Percentiles rank a stretch among this genome's conserved stretches.
Conservation (phyloP, 2,797 vertebrate genomes). For the Pantherophis alleghaniensis region DNA sequence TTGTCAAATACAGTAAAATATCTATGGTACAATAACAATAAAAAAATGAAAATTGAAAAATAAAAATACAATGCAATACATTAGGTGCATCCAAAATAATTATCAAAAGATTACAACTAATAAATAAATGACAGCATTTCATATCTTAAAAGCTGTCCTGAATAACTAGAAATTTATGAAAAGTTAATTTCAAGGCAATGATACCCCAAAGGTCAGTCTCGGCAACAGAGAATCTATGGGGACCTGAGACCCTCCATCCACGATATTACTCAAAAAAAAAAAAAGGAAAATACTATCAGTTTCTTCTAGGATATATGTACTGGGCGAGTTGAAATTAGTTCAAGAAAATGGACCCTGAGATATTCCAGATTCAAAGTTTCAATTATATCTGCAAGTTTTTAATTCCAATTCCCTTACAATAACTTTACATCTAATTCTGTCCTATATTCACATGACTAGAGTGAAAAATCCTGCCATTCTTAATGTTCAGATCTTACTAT, state of each 20-base stretch:
- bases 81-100: background rate
- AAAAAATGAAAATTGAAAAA: background rate
- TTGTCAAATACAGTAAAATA: background rate
- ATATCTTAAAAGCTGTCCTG: background rate
- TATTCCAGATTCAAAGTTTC: background rate
- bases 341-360: background rate
- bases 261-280: background rate
- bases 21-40: background rate
- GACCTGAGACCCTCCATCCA: background rate
- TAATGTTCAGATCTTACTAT: conserved; percentile 37
- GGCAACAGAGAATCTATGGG: background rate
- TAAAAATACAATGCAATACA: background rate
- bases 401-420: conserved; percentile 59
- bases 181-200: background rate
- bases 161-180: background rate
- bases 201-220: background rate
- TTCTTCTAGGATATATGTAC: background rate
- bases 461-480: conserved; percentile 52
- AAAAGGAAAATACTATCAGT: background rate
- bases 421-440: conserved; percentile 45
- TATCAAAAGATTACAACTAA: background rate
- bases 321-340: background rate
- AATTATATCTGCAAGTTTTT: background rate
- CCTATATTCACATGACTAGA: conserved; percentile 45
- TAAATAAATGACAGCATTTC: background rate